Evolutionary conservation across 1,140 invertebrate genomes (phyloP), one percentile per base, ranked within the genome.

Genomic region (Zophobas morio): DNA sequence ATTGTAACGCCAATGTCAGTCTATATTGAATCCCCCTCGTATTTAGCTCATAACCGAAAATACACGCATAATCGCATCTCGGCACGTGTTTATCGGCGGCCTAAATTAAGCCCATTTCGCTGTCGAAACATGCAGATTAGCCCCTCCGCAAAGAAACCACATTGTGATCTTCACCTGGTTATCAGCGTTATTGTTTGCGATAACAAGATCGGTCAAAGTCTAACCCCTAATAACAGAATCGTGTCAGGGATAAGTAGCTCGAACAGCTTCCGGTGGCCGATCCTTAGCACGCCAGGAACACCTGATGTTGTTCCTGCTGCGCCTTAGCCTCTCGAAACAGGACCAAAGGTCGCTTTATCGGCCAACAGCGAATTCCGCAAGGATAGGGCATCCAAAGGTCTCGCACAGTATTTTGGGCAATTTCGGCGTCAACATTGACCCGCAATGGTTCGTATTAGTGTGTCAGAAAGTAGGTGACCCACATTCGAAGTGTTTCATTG

Each of bases 401-500:
- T 20, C 49, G 6, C 49, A 20, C 32, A 37, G 6, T n/a, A 47
- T 66, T 66, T 66, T 66, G 20, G 60, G 60, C 60, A 66, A 66
- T 66, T 66, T 66, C 56, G 60, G 35, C 20, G 39, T 42, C 74
- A 75, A 75, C 74, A 75, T 75, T 66, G 74, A 75, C 74, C 74
- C 56, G 57, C 74, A 75, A 66, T 66, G 57, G 39, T 5, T 37
- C 20, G 40, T 53, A 66, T 56, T 60, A 66, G 40, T 66, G 37
- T 70, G 75, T 77, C 70, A 35, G 53, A 72, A 76, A 77, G 75
- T 77, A 57, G 75, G 75, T 77, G 53, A 77, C 75, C 75, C 70
- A 77, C 75, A 57, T 75, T 77, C 70, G 40, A 66, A 77, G 60
- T 70, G 75, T 77, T 77, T 71, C 75, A 77, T 77, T 77, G 75